phyloP scores from a whole-genome alignment of 1,140 invertebrate species.

The Solenopsis invicta region DNA sequence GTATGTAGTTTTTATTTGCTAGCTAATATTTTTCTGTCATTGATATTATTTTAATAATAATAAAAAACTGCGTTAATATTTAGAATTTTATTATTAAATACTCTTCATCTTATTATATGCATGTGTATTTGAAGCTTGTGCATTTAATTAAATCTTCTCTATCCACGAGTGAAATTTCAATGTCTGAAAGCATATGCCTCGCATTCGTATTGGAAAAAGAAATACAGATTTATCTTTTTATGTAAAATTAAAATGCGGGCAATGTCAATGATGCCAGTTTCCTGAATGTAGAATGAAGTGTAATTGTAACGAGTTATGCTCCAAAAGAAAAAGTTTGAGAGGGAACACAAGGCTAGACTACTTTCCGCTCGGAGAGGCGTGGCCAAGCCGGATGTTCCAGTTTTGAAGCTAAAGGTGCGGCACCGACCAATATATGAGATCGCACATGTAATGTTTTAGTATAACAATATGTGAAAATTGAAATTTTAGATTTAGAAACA shows the following conservation, averaged over 20 bases:
- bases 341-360: constrained; percentile 58
- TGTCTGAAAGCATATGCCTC: not conserved
- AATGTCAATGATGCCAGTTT: constrained; percentile 25
- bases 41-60: not conserved
- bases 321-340: constrained; percentile 51
- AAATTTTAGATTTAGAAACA: constrained; percentile 8
- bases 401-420: constrained; percentile 47
- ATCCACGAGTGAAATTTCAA: not conserved
- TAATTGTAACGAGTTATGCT: constrained; percentile 41
- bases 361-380: constrained; percentile 55
- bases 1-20: not conserved
- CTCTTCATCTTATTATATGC: not conserved
- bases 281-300: constrained; percentile 18
- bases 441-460: not conserved
- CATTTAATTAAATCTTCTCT: not conserved
- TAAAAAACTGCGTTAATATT: constrained; percentile 7
- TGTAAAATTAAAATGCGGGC: not conserved
- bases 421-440: not conserved
- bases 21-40: not conserved
- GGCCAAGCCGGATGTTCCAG: constrained; percentile 56
- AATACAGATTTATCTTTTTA: constrained; percentile 21
- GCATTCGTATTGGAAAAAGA: not conserved
- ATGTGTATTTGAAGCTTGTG: not conserved
- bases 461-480: constrained; percentile 7
- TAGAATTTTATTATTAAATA: not conserved